Conservation (phyloP, 2,113 vertebrate genomes). For the Parus major region DNA sequence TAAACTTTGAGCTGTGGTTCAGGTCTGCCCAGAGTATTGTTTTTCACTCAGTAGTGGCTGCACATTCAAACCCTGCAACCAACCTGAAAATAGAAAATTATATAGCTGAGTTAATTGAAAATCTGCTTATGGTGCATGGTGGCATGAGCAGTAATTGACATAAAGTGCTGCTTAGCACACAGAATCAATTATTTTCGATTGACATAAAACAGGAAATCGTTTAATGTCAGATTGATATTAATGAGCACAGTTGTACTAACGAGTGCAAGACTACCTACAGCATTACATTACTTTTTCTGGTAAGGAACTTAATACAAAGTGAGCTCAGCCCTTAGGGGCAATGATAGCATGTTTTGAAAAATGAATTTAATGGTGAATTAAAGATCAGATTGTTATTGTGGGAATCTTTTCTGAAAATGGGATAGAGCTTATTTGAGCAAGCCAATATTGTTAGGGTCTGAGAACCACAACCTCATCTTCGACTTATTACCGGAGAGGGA, state of each 20-base stretch:
- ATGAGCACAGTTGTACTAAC: constrained; percentile 57
- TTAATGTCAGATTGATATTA: constrained; percentile 66
- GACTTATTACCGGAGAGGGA: background rate
- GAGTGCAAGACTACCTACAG: constrained; percentile 11
- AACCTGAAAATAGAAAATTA: constrained; percentile 54
- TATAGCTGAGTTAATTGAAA: constrained; percentile 65
- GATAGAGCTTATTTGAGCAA: background rate
- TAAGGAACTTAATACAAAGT: constrained; percentile 28
- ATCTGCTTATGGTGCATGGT: constrained; percentile 57
- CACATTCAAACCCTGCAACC: constrained; percentile 37
- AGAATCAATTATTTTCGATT: constrained; percentile 68
- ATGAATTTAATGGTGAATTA: background rate
- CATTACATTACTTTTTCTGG: constrained; percentile 53
- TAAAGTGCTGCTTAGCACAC: constrained; percentile 64
- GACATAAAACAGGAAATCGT: constrained; percentile 63
- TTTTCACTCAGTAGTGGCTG: constrained; percentile 31
- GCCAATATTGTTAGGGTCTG: background rate
- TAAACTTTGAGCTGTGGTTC: constrained; percentile 24
- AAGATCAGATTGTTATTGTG: background rate
- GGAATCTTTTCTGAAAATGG: background rate
- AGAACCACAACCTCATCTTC: background rate
- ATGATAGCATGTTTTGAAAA: background rate
- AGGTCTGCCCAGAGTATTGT: constrained; percentile 28
- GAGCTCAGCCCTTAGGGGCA: background rate
- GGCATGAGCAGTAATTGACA: constrained; percentile 57